Evolutionary conservation across 2,113 vertebrate species (phyloP).

Genomic region (Brienomyrus brachyistius): DNA sequence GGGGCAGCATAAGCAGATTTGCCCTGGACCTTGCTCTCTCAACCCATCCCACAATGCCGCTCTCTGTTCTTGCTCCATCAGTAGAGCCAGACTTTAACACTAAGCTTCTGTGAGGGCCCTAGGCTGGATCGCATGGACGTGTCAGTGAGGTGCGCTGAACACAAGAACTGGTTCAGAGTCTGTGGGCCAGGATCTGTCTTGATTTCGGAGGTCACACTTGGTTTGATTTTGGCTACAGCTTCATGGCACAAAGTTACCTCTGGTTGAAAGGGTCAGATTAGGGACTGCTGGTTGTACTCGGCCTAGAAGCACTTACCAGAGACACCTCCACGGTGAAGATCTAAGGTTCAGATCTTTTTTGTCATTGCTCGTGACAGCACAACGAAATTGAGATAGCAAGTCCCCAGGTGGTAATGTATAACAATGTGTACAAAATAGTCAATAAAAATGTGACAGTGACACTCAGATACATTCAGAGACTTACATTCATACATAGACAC

Average conservation of each 20-base stretch:
- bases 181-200: background rate
- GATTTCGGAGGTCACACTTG: background rate
- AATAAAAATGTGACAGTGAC: background rate
- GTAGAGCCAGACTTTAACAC: slow-evolving; percentile 6
- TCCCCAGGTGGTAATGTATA: background rate
- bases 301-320: background rate
- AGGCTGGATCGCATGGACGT: background rate
- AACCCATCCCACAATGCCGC: background rate
- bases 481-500: background rate
- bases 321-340: background rate
- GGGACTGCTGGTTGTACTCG: background rate
- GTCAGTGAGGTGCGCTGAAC: no score
- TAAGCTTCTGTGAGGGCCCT: background rate
- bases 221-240: background rate
- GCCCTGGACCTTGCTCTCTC: background rate
- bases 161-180: background rate
- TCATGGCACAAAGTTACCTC: background rate
- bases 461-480: background rate
- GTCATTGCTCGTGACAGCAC: background rate
- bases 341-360: background rate
- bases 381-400: background rate
- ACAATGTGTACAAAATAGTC: background rate
- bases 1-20: slow-evolving; percentile 15
- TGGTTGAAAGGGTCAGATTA: background rate
- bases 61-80: background rate